Evolutionary conservation across 2,797 vertebrate genomes (phyloP), one percentile per base, ranked within the genome.

Genomic region (Todus mexicanus): DNA sequence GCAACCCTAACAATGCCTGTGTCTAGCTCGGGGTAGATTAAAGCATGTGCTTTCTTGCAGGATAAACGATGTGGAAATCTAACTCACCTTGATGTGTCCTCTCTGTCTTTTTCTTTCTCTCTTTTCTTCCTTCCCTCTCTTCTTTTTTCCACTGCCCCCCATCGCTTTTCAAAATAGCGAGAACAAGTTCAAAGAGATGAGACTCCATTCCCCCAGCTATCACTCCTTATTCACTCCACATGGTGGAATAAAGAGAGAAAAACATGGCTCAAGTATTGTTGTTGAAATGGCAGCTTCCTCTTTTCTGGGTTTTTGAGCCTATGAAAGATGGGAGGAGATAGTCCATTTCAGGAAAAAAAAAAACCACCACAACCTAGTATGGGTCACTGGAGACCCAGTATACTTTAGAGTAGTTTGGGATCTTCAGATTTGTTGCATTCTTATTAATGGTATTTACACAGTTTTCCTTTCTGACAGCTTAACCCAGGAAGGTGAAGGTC

Each of bases 1-100:
- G 84, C 94, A 95, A 64, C 81, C 84, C 83, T 96, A 92, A 97
- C 90, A 91, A 95, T 96, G 93, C 93, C 75, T 66, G 84, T 90
- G 89, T 96, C 95, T 96, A 91, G 95, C 96, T 98, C 51, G 6
- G 72, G 87, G 87, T 97, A 97, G 97, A 97, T 97, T 97, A 97
- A 98, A 98, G 96, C 97, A 45, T 97, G 97, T 97, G 96, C 97
- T 97, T 97, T 97, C 97, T 97, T 97, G 97, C 95, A 96, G 96
- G 94, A 96, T 97, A 98, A 98, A 98, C 97, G 83, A 98, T 98
- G 98, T 98, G 98, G 97, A 98, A 98, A 98, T 98, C 93, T 98
- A 98, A 98, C 98, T 98, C 97, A 98, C 98, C 98, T 98, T 98
- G 97, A 98, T 98, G 97, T 97, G 98, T 97, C 97, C 96, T 96